Evolutionary conservation across 2,113 vertebrate species (phyloP), one percentile per base, ranked within the genome.

Genomic region (Alethe castanea): DNA sequence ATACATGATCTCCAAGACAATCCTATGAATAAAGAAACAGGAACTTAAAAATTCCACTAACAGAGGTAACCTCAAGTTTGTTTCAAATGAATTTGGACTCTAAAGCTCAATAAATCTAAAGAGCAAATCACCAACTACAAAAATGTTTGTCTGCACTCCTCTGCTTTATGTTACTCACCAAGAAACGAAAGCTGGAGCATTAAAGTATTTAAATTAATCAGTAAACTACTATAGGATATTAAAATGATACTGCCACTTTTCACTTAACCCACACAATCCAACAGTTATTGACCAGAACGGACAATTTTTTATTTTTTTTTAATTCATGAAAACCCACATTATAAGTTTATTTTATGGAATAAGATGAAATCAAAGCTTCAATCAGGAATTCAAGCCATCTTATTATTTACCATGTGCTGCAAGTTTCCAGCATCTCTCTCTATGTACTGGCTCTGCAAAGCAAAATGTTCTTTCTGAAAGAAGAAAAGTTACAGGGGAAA

Each of bases 401-500:
- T 22, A 22, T 88, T 94, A 97, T 96, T 98, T 97, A 98, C 97
- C 95, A 95, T 81, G 45, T 87, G 92, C 64, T 96, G 95, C 65
- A 97, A 88, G 71, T 61, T 70, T 64, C 81, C 94, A 92, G 18
- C 31, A 44, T 96, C 95, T 65, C 73, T 97, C 33, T 97, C 97
- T 91, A 94, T 87, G 84, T 87, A 97, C 35, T 93, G 92, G 78
- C 65, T 97, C 91, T 97, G 97, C 83, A 97, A 94, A 91, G 96
- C 81, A 73, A 96, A 95, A 60, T 88, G 92, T 90, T 98, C 97
- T 28, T 93, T 95, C 97, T 98, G 95, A 74, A 97, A 86, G 54
- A 71, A 76, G 84, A 94, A 92, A 96, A 48, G 48, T 84, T 70
- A 93, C 5, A 94, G 33, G 3, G 8, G 64, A 92, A 93, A 48